Evolutionary conservation across 2,113 vertebrate species (phyloP).

Genomic region (Pavo muticus): DNA sequence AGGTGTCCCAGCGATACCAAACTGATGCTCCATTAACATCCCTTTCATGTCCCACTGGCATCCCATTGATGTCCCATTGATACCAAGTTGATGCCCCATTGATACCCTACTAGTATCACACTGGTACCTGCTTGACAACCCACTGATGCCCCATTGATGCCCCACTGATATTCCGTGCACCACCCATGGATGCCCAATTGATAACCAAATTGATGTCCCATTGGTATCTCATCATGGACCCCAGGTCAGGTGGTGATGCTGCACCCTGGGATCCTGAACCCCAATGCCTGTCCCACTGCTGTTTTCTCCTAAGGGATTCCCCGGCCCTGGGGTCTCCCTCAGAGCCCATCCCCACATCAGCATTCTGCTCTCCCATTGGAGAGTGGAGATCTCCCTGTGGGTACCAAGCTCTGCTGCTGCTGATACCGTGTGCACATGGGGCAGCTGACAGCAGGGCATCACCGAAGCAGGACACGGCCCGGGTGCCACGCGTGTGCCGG

Average conservation of each 20-base stretch:
- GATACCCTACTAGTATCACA: not conserved
- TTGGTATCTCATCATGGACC: not conserved
- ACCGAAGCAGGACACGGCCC: too few species aligned
- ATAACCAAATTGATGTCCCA: not conserved
- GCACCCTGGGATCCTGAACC: not conserved
- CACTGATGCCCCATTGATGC: too few species aligned
- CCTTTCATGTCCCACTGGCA: not conserved
- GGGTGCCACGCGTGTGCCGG: not conserved
- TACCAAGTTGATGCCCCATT: not conserved
- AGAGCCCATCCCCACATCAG: too few species aligned
- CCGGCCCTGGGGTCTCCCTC: too few species aligned
- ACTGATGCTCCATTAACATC: not conserved
- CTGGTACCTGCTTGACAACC: accelerated
- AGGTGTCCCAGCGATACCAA: not conserved
- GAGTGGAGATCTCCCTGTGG: accelerated
- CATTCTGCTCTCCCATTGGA: too few species aligned
- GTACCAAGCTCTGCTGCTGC: not conserved
- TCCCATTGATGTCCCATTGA: not conserved
- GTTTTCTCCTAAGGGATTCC: not conserved
- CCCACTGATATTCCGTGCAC: accelerated
- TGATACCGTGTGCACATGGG: too few species aligned
- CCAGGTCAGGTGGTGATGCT: accelerated
- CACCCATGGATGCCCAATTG: too few species aligned
- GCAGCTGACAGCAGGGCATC: not conserved
- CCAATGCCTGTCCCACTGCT: accelerated